phyloP scores from a whole-genome alignment of 2,888 invertebrate species.

The Drosophila maculinotata region DNA sequence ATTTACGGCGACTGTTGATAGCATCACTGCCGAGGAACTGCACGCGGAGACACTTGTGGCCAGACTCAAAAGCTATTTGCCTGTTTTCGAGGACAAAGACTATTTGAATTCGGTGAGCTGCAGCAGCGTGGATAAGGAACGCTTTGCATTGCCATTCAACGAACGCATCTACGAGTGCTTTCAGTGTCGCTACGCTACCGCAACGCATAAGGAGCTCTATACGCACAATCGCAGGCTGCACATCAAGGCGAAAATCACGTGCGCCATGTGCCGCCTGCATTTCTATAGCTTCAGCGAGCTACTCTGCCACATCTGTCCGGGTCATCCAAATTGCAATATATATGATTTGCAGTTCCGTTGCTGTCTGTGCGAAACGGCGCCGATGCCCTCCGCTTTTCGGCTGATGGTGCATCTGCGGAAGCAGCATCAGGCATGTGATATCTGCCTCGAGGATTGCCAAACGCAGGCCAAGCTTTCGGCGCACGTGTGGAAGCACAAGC shows the following conservation, averaged over 20 bases:
- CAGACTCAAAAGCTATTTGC: conserved; percentile 87
- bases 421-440: conserved; percentile 93
- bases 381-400: conserved; percentile 93
- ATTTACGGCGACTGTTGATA: conserved; percentile 91
- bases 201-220: conserved; percentile 93
- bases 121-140: conserved; percentile 87
- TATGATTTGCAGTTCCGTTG: conserved; percentile 91
- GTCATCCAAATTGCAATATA: conserved; percentile 86
- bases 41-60: conserved; percentile 90
- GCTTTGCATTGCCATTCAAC: conserved; percentile 79
- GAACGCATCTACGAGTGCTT: conserved; percentile 93
- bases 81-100: conserved; percentile 87
- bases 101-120: conserved; percentile 91
- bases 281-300: conserved; percentile 95
- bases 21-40: conserved; percentile 91
- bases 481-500: conserved; percentile 96
- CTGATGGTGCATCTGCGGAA: conserved; percentile 95
- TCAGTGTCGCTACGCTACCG: conserved; percentile 92
- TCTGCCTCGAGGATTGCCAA: conserved; percentile 92
- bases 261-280: conserved; percentile 94
- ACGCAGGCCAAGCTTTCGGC: conserved; percentile 92
- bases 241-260: conserved; percentile 92
- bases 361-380: conserved; percentile 91
- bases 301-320: conserved; percentile 94
- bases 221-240: conserved; percentile 95